Conservation (phyloP, 2,797 vertebrate genomes). For the Takifugu rubripes region DNA sequence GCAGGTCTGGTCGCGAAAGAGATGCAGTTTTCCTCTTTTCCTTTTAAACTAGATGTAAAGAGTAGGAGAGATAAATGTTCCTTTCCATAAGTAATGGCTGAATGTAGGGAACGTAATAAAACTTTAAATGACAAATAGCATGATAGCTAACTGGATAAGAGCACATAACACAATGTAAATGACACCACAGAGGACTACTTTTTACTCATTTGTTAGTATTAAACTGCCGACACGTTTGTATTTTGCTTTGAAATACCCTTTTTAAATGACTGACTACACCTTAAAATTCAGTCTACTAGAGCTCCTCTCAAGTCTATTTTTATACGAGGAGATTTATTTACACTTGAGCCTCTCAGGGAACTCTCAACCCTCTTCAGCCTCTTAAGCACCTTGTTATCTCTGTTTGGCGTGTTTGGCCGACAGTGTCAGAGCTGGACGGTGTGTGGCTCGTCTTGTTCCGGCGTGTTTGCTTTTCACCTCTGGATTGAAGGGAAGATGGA, state of each 20-base stretch:
- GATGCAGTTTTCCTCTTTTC: constrained; percentile 2
- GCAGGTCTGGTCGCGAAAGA: background rate
- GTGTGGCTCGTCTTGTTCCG: constrained; percentile 70
- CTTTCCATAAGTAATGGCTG: constrained; percentile 1
- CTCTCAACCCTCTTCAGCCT: constrained; percentile 44
- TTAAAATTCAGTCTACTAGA: constrained; percentile 4
- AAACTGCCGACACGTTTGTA: too few species aligned
- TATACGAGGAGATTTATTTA: constrained; percentile 56
- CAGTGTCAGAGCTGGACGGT: constrained; percentile 49
- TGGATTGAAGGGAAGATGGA: constrained; percentile 73
- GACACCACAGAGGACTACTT: too few species aligned
- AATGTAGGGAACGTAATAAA: background rate
- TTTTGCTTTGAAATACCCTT: too few species aligned
- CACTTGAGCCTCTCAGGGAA: constrained; percentile 29
- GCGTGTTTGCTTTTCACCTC: constrained; percentile 73
- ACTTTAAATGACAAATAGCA: too few species aligned
- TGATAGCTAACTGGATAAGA: too few species aligned
- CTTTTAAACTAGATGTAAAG: constrained; percentile 4
- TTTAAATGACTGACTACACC: background rate
- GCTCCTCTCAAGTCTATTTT: constrained; percentile 31
- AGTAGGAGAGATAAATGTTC: constrained; percentile 12
- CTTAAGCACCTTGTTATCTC: constrained; percentile 69
- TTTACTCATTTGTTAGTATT: too few species aligned
- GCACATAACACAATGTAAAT: too few species aligned
- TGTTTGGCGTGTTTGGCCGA: constrained; percentile 55